Conservation (phyloP, 1,140 invertebrate species). For the Drosophila repleta region DNA sequence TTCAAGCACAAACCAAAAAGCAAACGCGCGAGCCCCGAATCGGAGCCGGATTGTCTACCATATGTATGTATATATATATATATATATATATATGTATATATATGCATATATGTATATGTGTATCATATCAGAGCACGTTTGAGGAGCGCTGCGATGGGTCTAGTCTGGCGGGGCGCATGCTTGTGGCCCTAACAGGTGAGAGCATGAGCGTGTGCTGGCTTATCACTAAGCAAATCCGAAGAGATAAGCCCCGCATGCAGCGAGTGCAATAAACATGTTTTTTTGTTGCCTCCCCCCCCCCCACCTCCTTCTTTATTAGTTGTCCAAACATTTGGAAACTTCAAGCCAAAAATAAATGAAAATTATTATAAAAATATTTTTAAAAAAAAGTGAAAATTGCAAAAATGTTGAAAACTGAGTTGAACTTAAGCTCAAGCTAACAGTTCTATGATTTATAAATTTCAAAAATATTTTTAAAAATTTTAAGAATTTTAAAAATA, state of each 20-base stretch:
- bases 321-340: slow-evolving; percentile 22
- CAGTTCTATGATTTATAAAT: too few relatives aligned
- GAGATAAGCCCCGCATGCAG: slow-evolving; percentile 17
- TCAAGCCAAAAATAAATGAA: neutral
- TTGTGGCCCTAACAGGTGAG: neutral
- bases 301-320: neutral
- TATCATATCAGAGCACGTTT: neutral
- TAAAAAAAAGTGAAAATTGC: neutral
- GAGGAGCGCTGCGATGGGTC: neutral
- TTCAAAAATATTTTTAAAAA: too few relatives aligned
- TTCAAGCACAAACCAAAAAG: slow-evolving; percentile 49
- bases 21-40: slow-evolving; percentile 18
- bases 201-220: slow-evolving; percentile 6
- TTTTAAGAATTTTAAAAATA: too few relatives aligned
- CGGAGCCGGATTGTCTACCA: slow-evolving; percentile 36
- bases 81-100: too few relatives aligned
- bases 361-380: slow-evolving; percentile 4
- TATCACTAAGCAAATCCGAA: slow-evolving; percentile 30
- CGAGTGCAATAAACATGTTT: slow-evolving; percentile 25
- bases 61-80: neutral
- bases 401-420: too few relatives aligned
- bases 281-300: neutral
- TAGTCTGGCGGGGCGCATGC: neutral
- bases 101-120: too few relatives aligned
- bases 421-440: too few relatives aligned